phyloP scores from a whole-genome alignment of 2,888 invertebrate species.

The Encarsia formosa region DNA sequence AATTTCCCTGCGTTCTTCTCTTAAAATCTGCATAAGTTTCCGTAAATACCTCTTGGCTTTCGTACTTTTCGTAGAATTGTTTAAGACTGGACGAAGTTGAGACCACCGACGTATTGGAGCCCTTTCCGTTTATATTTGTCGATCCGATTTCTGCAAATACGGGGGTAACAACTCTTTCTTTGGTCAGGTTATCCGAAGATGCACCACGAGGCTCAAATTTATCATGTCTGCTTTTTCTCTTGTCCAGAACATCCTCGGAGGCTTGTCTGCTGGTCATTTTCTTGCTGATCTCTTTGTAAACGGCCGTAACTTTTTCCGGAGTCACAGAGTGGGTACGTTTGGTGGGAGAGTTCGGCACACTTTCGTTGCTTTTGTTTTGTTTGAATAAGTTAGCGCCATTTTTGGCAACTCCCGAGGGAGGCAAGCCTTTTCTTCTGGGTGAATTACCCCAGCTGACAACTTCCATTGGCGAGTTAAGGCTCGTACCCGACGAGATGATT shows the following conservation, averaged over 20 bases:
- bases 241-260: slow-evolving; percentile 42
- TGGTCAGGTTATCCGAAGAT: slow-evolving; percentile 42
- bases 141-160: slow-evolving; percentile 19
- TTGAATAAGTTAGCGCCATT: neutral
- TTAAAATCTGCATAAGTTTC: slow-evolving; percentile 46
- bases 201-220: slow-evolving; percentile 40
- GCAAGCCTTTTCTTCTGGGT: slow-evolving; percentile 24
- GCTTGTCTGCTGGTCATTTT: slow-evolving; percentile 33
- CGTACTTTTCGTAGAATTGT: slow-evolving; percentile 42
- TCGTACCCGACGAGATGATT: slow-evolving; percentile 36
- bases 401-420: neutral
- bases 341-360: slow-evolving; percentile 40
- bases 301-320: slow-evolving; percentile 24
- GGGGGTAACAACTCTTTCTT: slow-evolving; percentile 21
- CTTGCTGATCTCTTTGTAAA: slow-evolving; percentile 22
- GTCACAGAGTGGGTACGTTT: slow-evolving; percentile 36
- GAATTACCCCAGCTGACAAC: slow-evolving; percentile 41
- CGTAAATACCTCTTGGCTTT: slow-evolving; percentile 38
- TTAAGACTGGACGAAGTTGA: slow-evolving; percentile 34
- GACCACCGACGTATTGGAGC: slow-evolving; percentile 9
- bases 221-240: slow-evolving; percentile 31
- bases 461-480: slow-evolving; percentile 33
- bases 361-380: slow-evolving; percentile 20
- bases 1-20: slow-evolving; percentile 37
- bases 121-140: slow-evolving; percentile 13